These are phyloP conservation scores for Dasypus novemcinctus DNA, from an alignment of 2,113 vertebrate species.

Conservation along the genomic window DNA sequence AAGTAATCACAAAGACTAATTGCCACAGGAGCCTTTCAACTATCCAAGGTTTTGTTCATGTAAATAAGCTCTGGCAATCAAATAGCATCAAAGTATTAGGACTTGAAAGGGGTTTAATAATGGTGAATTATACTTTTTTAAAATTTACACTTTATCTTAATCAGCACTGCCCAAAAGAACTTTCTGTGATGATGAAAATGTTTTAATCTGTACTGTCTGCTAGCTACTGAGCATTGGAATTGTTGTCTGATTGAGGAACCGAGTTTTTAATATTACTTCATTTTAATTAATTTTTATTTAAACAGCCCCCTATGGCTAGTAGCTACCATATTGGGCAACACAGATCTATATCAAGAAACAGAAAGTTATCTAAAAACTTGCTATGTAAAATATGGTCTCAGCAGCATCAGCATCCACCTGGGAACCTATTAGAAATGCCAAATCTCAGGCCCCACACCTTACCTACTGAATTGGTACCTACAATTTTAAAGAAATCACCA, in stretches of 20 bases:
- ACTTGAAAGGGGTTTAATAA: slow-evolving; percentile 19
- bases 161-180: neutral
- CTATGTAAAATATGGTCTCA: neutral
- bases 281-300: slow-evolving; percentile 21
- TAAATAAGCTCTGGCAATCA: slow-evolving; percentile 35
- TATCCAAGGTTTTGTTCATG: slow-evolving; percentile 46
- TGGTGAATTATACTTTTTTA: slow-evolving; percentile 7
- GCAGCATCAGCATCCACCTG: neutral
- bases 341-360: neutral
- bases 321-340: neutral
- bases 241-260: neutral
- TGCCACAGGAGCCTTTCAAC: slow-evolving; percentile 32
- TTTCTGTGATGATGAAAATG: neutral
- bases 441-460: neutral
- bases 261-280: neutral
- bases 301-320: neutral
- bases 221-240: neutral
- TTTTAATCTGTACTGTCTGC: neutral
- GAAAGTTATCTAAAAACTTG: neutral
- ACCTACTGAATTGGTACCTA: neutral
- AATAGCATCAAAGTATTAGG: slow-evolving; percentile 21
- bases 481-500: slow-evolving; percentile 25
- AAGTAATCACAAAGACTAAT: slow-evolving; percentile 52
- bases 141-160: slow-evolving; percentile 3
- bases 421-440: neutral